Conservation (phyloP, 2,888 invertebrate genomes). For the Euplexia lucipara region DNA sequence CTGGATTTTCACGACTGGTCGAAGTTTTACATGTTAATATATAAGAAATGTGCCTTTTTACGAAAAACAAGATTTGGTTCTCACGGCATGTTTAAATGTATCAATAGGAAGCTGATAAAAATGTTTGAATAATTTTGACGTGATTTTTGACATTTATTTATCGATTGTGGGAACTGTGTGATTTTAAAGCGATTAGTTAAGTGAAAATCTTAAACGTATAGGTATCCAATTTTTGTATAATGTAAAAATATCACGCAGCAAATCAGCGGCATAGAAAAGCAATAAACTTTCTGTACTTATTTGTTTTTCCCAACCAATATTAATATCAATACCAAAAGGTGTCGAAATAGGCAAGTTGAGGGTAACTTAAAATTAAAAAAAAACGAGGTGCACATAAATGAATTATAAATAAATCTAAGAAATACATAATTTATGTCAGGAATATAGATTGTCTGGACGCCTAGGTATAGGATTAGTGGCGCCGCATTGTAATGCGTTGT, state of each 20-base stretch:
- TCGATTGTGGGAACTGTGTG: conserved; percentile 20
- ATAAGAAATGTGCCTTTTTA: conserved; percentile 19
- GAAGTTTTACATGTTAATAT: conserved; percentile 15
- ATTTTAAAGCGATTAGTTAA: conserved; percentile 15
- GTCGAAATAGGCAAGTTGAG: conserved; percentile 15
- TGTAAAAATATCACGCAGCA: too few species aligned
- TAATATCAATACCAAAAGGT: neutral
- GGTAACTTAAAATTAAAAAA: conserved; percentile 35
- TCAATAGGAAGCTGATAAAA: conserved; percentile 44
- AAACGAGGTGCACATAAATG: conserved; percentile 24
- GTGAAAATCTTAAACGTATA: conserved; percentile 8
- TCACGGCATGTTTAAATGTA: conserved; percentile 49
- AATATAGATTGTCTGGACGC: conserved; percentile 41
- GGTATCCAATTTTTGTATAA: too few species aligned
- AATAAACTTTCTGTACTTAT: too few species aligned
- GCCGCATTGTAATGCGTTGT: conserved; percentile 7
- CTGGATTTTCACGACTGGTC: conserved; percentile 49
- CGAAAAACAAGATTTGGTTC: conserved; percentile 47
- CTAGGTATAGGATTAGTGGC: conserved; percentile 37
- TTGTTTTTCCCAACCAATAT: conserved; percentile 24
- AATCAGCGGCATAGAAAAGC: too few species aligned
- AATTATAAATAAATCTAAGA: conserved; percentile 27
- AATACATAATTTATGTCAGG: conserved; percentile 47
- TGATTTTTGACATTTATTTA: conserved; percentile 19
- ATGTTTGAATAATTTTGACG: conserved; percentile 35